Base-by-base conservation (phyloP, 30 jellyfish, hydroid and myxozoan species). In the Aurelia aurita region DNA sequence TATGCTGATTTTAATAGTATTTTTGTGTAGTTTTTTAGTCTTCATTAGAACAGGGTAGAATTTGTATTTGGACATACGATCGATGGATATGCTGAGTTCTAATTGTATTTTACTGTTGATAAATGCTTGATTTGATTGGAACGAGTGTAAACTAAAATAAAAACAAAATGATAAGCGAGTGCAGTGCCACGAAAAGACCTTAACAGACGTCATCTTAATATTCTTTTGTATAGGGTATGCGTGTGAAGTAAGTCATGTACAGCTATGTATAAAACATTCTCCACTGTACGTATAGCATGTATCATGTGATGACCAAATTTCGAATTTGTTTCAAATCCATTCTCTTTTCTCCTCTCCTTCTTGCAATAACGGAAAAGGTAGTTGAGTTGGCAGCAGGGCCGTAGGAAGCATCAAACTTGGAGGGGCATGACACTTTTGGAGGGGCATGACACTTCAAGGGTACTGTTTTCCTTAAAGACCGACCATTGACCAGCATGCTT, bases 281-380 rank as follows among this genome's bases (percentile, higher is more conserved):
- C 91, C 77, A 49, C 84, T 82, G 82, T 82, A 82, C 91, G 49
- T 32, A 27, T 76, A 76, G 70, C 74, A 82, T 51, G 85, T 82
- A 82, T 55, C 82, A 82, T 67, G 85, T 53, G 54, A 59, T 49
- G 62, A 58, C 73, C 39, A 59, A 55, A 82, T 67, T 66, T 66
- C 43, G 21, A 82, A 16, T 65, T 82, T 68, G 57, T 80, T 80
- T 25, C 77, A 64, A 45, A 34, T 54, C 18, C 26, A 1, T 19
- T 18, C 25, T 43, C 58, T 80, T 47, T 32, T 59, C n/a, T 78
- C 25, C 51, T 26, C 26, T 64, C 14, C 9, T 28, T 74, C 44
- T 19, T 39, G 51, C 51, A 39, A 39, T 15, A 4, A 39, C 15
- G 51, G 9, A 39, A 39, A 5, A 6, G 51, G 1, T 39, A 39